Evolutionary conservation across 2,797 vertebrate species (phyloP).

Genomic region (Pristis pectinata): DNA sequence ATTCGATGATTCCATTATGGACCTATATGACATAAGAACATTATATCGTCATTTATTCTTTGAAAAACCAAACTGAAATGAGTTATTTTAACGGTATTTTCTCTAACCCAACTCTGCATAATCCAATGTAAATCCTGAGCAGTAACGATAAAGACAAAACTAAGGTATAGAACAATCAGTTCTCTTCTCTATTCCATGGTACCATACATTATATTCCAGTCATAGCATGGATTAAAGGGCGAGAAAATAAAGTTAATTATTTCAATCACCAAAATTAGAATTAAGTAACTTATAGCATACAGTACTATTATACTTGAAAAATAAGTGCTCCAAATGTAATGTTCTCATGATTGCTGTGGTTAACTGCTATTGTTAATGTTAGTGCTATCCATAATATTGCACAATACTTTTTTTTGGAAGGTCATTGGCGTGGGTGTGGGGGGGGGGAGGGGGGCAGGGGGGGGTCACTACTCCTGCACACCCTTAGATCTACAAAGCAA

Average conservation of each 20-base stretch:
- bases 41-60: conserved; percentile 92
- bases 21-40: conserved; percentile 73
- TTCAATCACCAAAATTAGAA: not conserved
- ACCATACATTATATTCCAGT: not conserved
- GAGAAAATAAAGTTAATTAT: not conserved
- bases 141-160: not conserved
- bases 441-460: too few species aligned
- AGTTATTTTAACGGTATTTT: conserved; percentile 71
- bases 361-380: not conserved
- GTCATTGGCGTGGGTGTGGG: too few species aligned
- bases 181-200: not conserved
- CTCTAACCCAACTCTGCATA: conserved; percentile 77
- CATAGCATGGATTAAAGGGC: not conserved
- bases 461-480: too few species aligned
- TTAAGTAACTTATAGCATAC: not conserved
- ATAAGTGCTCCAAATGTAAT: conserved; percentile 46
- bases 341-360: conserved; percentile 16
- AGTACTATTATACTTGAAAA: conserved; percentile 42
- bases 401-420: too few species aligned
- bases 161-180: not conserved
- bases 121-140: not conserved
- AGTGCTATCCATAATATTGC: too few species aligned
- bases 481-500: too few species aligned
- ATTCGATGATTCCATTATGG: conserved; percentile 71
- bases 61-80: conserved; percentile 74